phyloP scores from a whole-genome alignment of 1,140 invertebrate species.

The Diachasma alloeum region DNA sequence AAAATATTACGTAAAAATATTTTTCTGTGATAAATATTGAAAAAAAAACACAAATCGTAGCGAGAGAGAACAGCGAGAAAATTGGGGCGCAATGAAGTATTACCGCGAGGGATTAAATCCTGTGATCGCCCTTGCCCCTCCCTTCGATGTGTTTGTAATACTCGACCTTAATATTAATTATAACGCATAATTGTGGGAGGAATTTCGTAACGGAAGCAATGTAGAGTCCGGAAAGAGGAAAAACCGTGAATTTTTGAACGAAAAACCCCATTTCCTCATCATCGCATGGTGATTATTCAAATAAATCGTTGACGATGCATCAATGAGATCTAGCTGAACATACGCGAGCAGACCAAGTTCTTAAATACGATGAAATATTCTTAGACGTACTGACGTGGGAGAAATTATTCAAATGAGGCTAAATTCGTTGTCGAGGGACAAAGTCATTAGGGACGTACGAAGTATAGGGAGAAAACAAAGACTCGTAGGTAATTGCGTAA shows the following conservation, averaged over 20 bases:
- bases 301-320: neutral
- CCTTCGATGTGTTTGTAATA: neutral
- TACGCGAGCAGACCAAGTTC: constrained; percentile 34
- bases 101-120: neutral
- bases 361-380: constrained; percentile 38
- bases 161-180: neutral
- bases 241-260: neutral
- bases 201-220: neutral
- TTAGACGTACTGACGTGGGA: neutral
- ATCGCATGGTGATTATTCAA: neutral
- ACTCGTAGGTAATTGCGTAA: constrained; percentile 44
- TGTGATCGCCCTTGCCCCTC: neutral
- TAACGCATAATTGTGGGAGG: neutral
- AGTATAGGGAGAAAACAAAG: constrained; percentile 40
- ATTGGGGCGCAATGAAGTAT: too few relatives aligned
- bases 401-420: neutral
- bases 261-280: neutral
- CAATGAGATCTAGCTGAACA: too few relatives aligned
- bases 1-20: constrained; percentile 56
- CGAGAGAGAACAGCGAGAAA: constrained; percentile 20
- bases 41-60: constrained; percentile 29
- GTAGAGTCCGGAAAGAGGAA: neutral
- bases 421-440: neutral
- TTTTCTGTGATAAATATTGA: constrained; percentile 62
- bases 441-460: neutral